Evolutionary conservation across 1,140 invertebrate species (phyloP), one percentile per base, ranked within the genome.

Genomic region (Platyura marginata): DNA sequence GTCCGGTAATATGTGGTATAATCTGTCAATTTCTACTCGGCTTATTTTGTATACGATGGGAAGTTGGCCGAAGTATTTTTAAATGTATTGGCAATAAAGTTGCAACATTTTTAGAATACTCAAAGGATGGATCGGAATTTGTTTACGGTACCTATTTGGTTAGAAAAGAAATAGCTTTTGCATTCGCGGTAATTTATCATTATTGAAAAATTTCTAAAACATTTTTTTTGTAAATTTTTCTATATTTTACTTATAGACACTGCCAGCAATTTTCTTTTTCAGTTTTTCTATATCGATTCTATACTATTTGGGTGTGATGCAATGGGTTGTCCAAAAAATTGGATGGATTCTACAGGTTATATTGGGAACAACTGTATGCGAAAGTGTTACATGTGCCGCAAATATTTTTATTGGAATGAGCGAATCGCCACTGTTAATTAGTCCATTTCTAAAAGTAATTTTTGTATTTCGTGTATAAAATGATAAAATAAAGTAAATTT

Each of bases 331-430:
- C 13, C 54, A 77, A n/a, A 85, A 81, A 58, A 52, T 95, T 20
- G 87, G 88, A 9, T 79, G 77, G 67, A 50, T 79, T 21, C 58
- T 93, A 19, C 77, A 85, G 49, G 55, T 58, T 2, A 64, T 81
- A 3, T 67, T 94, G 53, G 80, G 75, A 16, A 95, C 90, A 2
- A 91, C 91, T 0, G 80, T 90, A 11, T 89, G 85, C 40, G 92
- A 96, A 64, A 92, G 87, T 43, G 75, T 94, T 18, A 89, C 79
- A 47, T 75, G 85, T n/a, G 79, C 86, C 2, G 87, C 81, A 1
- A 92, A 90, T 57, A 82, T 90, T 13, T 94, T 94, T 53, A 61
- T 95, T 3, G 88, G 90, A 52, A 82, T 83, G 81, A 81, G 77
- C 2, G 93, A 97, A 69, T 80, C 86, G 16, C 81, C 89, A 0